These are phyloP conservation scores for Dipodomys ordii DNA, from an alignment of 2,113 vertebrate genomes.

Conservation along the genomic window DNA sequence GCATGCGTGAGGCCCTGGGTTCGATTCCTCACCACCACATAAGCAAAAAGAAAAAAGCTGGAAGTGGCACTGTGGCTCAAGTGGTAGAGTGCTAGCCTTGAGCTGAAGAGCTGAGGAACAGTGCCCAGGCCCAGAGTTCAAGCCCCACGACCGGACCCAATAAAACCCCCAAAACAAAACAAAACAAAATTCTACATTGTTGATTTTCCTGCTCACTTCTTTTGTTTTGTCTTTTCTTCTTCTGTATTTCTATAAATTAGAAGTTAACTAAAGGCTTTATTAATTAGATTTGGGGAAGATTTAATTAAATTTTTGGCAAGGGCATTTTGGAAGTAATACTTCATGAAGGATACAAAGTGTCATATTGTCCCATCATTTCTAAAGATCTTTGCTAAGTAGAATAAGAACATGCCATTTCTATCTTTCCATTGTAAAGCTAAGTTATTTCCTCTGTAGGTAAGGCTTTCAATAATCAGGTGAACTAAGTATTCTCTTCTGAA, in stretches of 20 bases:
- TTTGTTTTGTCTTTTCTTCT: neutral
- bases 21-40: too few relatives aligned
- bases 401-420: neutral
- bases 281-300: neutral
- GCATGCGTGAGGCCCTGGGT: too few relatives aligned
- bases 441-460: neutral
- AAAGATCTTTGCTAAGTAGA: neutral
- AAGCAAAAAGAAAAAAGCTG: too few relatives aligned
- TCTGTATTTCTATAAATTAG: neutral
- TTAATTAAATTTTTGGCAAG: neutral
- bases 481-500: neutral
- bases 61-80: too few relatives aligned
- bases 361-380: neutral
- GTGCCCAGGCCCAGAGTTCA: too few relatives aligned
- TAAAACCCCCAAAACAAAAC: too few relatives aligned
- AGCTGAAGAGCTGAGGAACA: too few relatives aligned
- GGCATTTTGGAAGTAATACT: neutral
- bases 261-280: neutral
- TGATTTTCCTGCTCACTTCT: neutral
- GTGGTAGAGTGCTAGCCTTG: too few relatives aligned
- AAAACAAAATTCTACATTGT: too few relatives aligned
- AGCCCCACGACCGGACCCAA: too few relatives aligned
- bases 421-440: neutral
- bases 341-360: too few relatives aligned
- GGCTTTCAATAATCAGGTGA: neutral